phyloP scores from a whole-genome alignment of 2,113 vertebrate genomes.

The Pteruthius melanotis region DNA sequence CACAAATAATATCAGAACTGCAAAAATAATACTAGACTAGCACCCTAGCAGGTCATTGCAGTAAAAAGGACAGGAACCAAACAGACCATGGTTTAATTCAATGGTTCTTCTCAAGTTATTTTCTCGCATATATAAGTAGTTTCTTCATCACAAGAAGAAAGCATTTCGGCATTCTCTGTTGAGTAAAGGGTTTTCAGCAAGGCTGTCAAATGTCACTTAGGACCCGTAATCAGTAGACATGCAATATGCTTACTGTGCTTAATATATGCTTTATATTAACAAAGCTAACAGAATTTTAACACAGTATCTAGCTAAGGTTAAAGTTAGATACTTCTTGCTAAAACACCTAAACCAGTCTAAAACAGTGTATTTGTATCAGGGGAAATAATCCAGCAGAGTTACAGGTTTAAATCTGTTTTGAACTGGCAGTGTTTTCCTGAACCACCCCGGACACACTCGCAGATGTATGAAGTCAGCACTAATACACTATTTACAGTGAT shows the following conservation, averaged over 20 bases:
- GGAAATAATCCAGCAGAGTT: background rate
- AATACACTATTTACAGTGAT: slow-evolving; percentile 41
- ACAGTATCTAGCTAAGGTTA: background rate
- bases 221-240: background rate
- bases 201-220: background rate
- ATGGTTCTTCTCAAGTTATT: background rate
- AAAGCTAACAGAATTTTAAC: background rate
- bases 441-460: background rate
- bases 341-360: background rate
- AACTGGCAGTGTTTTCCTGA: background rate
- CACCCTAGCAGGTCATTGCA: background rate
- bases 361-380: background rate
- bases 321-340: background rate
- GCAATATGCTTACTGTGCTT: background rate
- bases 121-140: background rate
- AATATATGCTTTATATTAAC: background rate
- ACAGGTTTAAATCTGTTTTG: background rate
- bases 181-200: background rate
- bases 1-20: background rate
- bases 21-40: background rate
- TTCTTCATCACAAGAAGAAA: background rate
- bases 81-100: background rate
- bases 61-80: background rate
- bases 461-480: background rate
- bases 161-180: background rate